Percentiles rank a stretch among this genome's conserved stretches.
Evolutionary conservation across 2,113 vertebrate genomes (phyloP).

Genomic region (Hemiprocne comata): DNA sequence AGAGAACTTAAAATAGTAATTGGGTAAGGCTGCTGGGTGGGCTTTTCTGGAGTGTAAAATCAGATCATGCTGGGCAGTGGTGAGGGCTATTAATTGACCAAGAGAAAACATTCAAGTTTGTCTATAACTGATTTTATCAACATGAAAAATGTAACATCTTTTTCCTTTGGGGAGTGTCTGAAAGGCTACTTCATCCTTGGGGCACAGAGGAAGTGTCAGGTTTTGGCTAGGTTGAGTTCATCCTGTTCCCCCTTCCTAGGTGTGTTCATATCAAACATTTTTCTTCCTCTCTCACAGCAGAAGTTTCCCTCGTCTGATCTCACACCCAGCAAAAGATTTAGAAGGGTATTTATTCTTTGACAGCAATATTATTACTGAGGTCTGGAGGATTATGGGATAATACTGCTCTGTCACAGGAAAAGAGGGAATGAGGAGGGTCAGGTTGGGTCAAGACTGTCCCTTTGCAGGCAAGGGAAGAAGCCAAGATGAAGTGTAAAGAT

Average conservation of each 20-base stretch:
- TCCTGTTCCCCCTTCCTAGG: background rate
- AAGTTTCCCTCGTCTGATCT: background rate
- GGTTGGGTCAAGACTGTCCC: background rate
- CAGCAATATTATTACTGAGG: background rate
- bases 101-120: background rate
- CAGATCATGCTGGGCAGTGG: background rate
- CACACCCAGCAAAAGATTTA: background rate
- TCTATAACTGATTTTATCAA: background rate
- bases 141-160: background rate
- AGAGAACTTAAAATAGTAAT: background rate
- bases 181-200: background rate
- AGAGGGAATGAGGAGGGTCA: background rate
- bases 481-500: background rate
- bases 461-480: background rate
- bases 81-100: background rate
- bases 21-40: too few species aligned
- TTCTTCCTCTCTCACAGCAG: background rate
- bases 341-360: background rate
- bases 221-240: background rate
- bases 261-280: background rate
- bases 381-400: background rate
- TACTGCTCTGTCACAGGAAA: background rate
- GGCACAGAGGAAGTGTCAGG: rapidly evolving
- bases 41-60: background rate
- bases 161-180: background rate